Evolutionary conservation across 2,888 invertebrate species (phyloP).

Genomic region (Pterobdella sp.): DNA sequence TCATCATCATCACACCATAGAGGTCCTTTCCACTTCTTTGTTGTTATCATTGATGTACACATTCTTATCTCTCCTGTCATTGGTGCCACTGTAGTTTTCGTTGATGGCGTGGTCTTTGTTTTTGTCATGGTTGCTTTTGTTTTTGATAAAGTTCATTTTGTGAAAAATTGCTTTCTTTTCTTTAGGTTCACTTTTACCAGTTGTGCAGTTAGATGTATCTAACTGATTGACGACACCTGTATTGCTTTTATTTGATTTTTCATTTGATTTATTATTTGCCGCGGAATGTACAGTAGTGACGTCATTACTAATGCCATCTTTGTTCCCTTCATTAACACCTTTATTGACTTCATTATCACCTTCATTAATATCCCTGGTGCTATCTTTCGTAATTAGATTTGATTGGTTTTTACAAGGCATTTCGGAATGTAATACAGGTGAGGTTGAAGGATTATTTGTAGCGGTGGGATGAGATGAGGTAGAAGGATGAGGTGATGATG

Average conservation of each 20-base stretch:
- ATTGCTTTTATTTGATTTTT: not conserved
- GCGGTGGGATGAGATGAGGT: slow-evolving; percentile 1
- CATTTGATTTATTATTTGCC: not conserved
- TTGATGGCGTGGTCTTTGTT: not conserved
- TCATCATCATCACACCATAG: no score
- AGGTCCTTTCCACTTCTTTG: not conserved
- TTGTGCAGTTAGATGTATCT: no score
- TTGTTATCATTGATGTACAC: not conserved
- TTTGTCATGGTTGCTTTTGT: not conserved
- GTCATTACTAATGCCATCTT: not conserved
- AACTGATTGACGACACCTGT: not conserved
- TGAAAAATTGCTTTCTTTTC: not conserved
- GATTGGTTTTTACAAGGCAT: not conserved
- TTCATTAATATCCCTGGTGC: not conserved
- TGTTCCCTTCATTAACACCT: not conserved
- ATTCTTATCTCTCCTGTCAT: not conserved
- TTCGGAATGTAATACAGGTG: not conserved
- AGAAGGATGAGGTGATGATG: no score
- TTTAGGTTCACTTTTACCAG: no score
- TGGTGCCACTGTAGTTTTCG: not conserved
- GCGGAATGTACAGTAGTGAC: not conserved
- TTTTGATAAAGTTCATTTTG: not conserved
- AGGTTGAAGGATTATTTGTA: not conserved
- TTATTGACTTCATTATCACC: not conserved
- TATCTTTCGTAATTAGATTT: not conserved